phyloP scores from a whole-genome alignment of 1,140 invertebrate species.

The Ostrea denselamellosa region DNA sequence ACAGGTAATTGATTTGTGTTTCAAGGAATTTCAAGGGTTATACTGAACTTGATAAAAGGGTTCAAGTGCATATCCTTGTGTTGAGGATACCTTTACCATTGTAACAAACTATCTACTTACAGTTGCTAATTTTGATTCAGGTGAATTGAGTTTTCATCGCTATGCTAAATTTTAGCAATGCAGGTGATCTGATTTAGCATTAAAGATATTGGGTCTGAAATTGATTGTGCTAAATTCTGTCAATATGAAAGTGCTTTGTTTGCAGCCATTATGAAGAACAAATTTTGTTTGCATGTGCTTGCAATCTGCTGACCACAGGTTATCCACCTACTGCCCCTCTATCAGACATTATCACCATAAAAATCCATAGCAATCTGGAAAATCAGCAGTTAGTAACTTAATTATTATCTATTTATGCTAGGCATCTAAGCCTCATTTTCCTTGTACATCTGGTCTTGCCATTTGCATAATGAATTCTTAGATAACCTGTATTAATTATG shows the following conservation, averaged over 20 bases:
- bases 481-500: constrained; percentile 36
- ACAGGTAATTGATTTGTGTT: neutral
- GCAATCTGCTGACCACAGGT: neutral
- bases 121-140: no score
- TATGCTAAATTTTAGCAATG: no score
- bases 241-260: no score
- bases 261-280: no score
- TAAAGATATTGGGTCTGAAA: no score
- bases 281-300: neutral
- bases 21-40: neutral
- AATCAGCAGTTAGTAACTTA: neutral
- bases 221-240: no score
- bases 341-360: neutral
- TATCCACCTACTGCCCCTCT: neutral
- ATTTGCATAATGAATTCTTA: constrained; percentile 25
- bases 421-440: neutral
- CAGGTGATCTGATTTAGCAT: no score
- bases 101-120: neutral
- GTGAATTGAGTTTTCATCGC: no score
- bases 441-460: neutral
- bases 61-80: neutral
- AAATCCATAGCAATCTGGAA: neutral
- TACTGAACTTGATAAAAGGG: neutral
- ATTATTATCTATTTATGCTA: neutral
- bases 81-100: neutral